A percentile compares a stretch with the other conserved stretches of the same genome.
These are phyloP conservation scores for Girardinus metallicus DNA, from an alignment of 2,797 vertebrate species.

Conservation along the genomic window DNA sequence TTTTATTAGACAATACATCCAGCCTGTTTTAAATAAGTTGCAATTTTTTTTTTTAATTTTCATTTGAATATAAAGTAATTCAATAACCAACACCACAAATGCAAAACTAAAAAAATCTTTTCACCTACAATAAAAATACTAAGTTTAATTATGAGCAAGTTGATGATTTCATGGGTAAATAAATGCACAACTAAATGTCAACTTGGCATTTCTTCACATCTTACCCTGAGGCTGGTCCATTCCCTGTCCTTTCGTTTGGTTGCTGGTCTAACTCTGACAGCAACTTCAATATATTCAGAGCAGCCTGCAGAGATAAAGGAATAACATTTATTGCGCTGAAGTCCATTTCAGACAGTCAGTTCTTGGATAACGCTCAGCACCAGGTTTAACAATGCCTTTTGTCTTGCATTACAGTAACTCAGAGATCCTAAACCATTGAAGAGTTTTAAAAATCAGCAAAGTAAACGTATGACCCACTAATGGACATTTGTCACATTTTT, in stretches of 20 bases:
- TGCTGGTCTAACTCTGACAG: slow-evolving; percentile 98
- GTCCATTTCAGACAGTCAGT: not conserved
- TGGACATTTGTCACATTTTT: not conserved
- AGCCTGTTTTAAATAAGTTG: not conserved
- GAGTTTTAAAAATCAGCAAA: not conserved
- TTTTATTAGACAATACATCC: not conserved
- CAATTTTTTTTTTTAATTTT: not conserved
- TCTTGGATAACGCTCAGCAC: not conserved
- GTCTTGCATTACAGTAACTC: not conserved
- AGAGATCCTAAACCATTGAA: not conserved
- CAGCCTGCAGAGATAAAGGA: slow-evolving; percentile 83
- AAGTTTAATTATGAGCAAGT: not conserved
- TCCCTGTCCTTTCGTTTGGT: slow-evolving; percentile 91
- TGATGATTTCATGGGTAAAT: not conserved
- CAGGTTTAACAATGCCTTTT: not conserved
- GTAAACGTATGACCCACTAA: not conserved
- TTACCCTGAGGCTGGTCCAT: slow-evolving; percentile 95
- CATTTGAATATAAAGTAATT: not conserved
- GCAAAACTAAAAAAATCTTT: not conserved
- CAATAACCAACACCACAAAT: not conserved
- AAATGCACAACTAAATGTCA: not conserved
- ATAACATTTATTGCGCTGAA: not conserved
- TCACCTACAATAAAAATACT: not conserved
- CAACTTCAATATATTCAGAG: slow-evolving; percentile 96
- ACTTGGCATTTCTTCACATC: not conserved